Conservation (phyloP, 2,888 invertebrate genomes). For the Apoda limacodes region DNA sequence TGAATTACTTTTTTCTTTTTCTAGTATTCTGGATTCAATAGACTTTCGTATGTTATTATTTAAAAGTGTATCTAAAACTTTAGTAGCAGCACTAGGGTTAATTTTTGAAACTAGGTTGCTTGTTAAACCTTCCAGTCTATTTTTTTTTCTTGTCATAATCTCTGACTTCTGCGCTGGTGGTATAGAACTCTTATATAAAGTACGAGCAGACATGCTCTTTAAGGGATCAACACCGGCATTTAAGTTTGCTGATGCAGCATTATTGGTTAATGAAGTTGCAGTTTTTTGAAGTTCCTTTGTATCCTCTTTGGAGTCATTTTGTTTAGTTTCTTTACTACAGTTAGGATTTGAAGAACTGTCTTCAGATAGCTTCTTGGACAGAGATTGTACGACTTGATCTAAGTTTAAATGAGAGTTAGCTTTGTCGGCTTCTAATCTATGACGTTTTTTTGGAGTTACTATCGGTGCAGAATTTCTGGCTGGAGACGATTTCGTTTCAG, state of each 20-base stretch:
- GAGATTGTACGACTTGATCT: constrained; percentile 59
- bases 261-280: constrained; percentile 23
- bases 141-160: constrained; percentile 73
- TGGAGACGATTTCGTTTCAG: constrained; percentile 46
- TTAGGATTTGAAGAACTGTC: constrained; percentile 34
- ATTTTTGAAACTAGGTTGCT: constrained; percentile 73
- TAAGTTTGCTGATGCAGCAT: constrained; percentile 24
- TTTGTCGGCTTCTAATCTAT: constrained; percentile 73
- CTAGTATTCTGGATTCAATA: constrained; percentile 59
- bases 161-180: constrained; percentile 64
- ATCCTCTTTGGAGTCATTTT: constrained; percentile 41
- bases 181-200: constrained; percentile 57
- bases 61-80: constrained; percentile 60
- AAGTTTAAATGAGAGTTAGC: constrained; percentile 45
- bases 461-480: constrained; percentile 53
- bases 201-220: constrained; percentile 61
- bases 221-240: constrained; percentile 44
- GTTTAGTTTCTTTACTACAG: constrained; percentile 36
- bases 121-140: constrained; percentile 71
- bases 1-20: constrained; percentile 46
- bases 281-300: constrained; percentile 31
- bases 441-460: constrained; percentile 81
- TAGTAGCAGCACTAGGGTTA: constrained; percentile 63
- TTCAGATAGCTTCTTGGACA: constrained; percentile 59
- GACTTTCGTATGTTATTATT: constrained; percentile 64